Base-by-base conservation (phyloP, 1,140 invertebrate genomes). In the Andricus grossulariae region DNA sequence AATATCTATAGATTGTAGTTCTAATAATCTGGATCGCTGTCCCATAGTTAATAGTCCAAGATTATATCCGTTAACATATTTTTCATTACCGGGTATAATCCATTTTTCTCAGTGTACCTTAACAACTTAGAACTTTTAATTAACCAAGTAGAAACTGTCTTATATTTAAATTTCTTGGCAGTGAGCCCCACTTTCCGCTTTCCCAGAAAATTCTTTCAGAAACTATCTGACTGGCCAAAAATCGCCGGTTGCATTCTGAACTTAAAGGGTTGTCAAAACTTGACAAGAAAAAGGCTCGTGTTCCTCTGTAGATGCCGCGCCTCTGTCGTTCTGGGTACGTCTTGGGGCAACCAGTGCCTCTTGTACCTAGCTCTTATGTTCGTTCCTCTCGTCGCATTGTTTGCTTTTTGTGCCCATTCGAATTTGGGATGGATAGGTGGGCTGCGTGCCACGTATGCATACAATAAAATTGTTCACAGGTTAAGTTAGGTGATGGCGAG, bases 321-420 rank as follows among this genome's bases (percentile, higher is more conserved):
- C 25, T 66, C 60, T 32, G 21, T 66, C 21, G 16, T 66, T 66
- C 60, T 32, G n/a, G 25, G 60, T 39, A 32, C 60, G 13, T 16
- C 52, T 18, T 54, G 52, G n/a, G 52, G 21, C 21, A 60, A 60
- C 57, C 57, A 66, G 57, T 57, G 21, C 57, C 57, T 66, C 21
- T 12, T 66, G 21, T 32, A 54, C 52, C 52, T 15, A 39, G 57
- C 25, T 39, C 25, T 60, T 66, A 66, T 39, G 60, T 39, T 66
- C 60, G 60, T 66, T 66, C n/a, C 39, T 25, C 21, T 73, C 72
- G 16, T 54, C 51, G 18, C 10, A 72, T 54, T 73, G 72, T 73
- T 73, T 73, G 51, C 50, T 54, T 54, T 54, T 54, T 50, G 50
- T 52, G 51, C 51, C 72, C 51, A 52, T 73, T 73, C 51, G 50